Evolutionary conservation across 2,888 invertebrate species (phyloP).

Genomic region (Caenorhabditis japonica): DNA sequence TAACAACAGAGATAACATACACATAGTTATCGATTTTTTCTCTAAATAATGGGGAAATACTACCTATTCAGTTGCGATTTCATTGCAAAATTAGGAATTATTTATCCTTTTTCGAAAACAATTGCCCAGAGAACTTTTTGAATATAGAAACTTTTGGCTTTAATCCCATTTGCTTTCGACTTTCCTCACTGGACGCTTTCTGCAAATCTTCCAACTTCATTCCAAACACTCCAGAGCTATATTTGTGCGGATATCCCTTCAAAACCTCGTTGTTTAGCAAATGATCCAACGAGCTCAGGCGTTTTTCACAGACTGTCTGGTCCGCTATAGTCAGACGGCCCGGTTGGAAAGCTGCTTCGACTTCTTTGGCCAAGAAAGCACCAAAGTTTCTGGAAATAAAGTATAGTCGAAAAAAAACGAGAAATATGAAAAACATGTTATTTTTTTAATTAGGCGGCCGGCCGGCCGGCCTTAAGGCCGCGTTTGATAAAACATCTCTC

Average conservation of each 20-base stretch:
- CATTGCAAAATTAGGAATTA: too few relatives aligned
- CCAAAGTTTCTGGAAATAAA: constrained; percentile 53
- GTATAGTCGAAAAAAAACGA: too few relatives aligned
- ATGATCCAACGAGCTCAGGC: constrained; percentile 65
- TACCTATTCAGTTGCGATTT: too few relatives aligned
- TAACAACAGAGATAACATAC: too few relatives aligned
- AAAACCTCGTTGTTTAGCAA: constrained; percentile 64
- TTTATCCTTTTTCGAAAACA: constrained; percentile 41
- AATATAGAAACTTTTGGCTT: constrained; percentile 47
- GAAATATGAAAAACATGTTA: too few relatives aligned
- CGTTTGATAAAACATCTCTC: too few relatives aligned
- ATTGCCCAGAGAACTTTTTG: constrained; percentile 44
- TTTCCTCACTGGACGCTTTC: constrained; percentile 55
- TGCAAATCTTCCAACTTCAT: constrained; percentile 61
- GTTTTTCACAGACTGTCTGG: constrained; percentile 41
- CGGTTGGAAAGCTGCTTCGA: constrained; percentile 59
- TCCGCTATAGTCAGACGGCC: constrained; percentile 16
- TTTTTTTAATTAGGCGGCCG: too few relatives aligned
- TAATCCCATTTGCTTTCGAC: constrained; percentile 59
- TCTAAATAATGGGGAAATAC: too few relatives aligned
- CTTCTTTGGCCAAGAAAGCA: constrained; percentile 48
- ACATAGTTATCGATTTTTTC: too few relatives aligned
- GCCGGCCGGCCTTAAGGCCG: too few relatives aligned
- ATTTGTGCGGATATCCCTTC: constrained; percentile 64
- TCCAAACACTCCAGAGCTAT: constrained; percentile 70